These are phyloP conservation scores for Stegophylla sp. DNA, from an alignment of 2,888 invertebrate genomes.

Conservation along the genomic window DNA sequence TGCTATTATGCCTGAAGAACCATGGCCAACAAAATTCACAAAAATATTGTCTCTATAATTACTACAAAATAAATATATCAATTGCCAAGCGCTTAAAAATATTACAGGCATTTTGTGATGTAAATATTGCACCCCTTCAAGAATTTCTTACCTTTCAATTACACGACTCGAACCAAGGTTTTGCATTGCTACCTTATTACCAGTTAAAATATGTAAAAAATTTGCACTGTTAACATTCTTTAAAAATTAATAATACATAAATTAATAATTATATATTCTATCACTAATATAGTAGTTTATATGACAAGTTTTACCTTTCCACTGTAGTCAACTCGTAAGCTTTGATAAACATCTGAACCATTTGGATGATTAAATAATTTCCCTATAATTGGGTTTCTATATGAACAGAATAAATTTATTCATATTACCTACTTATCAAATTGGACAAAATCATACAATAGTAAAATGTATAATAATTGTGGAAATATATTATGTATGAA, in stretches of 20 bases:
- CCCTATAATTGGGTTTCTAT: constrained; percentile 68
- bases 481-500: too few species aligned
- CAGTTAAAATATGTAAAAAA: constrained; percentile 69
- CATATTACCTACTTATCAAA: too few species aligned
- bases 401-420: not conserved
- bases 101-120: not conserved
- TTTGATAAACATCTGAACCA: constrained; percentile 69
- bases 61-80: constrained; percentile 63
- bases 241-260: not conserved
- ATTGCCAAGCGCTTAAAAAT: not conserved
- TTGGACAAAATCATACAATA: too few species aligned
- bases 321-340: constrained; percentile 69
- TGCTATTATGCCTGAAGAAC: constrained; percentile 69
- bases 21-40: constrained; percentile 72
- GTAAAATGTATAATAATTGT: too few species aligned
- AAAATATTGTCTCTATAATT: constrained; percentile 70
- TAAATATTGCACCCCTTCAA: not conserved
- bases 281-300: too few species aligned
- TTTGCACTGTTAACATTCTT: constrained; percentile 49
- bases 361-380: constrained; percentile 69
- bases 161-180: constrained; percentile 68
- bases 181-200: constrained; percentile 66
- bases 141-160: constrained; percentile 64
- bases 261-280: not conserved
- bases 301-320: constrained; percentile 64